Percentiles rank a stretch among this genome's conserved stretches.
phyloP scores from a whole-genome alignment of 2,888 invertebrate species.

The Diloba caeruleocephala region DNA sequence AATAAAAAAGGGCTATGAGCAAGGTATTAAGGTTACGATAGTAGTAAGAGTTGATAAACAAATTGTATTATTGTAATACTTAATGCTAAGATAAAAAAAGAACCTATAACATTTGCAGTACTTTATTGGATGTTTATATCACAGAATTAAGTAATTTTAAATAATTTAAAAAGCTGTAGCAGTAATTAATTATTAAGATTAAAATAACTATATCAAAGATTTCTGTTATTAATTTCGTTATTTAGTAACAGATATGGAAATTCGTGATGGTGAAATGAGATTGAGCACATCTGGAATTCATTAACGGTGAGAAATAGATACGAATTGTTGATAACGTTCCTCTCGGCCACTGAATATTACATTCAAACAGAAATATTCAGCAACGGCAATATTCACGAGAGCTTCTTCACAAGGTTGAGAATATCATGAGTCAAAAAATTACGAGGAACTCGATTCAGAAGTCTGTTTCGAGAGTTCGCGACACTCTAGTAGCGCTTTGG shows the following conservation, averaged over 20 bases:
- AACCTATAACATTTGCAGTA: too few relatives aligned
- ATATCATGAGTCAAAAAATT: conserved; percentile 34
- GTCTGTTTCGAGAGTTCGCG: conserved; percentile 13
- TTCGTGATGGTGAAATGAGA: conserved; percentile 43
- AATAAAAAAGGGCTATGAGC: too few relatives aligned
- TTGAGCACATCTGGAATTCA: conserved; percentile 46
- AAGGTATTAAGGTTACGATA: too few relatives aligned
- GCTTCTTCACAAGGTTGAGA: conserved; percentile 33
- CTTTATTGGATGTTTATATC: too few relatives aligned
- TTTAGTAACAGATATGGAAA: conserved; percentile 37
- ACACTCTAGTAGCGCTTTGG: conserved; percentile 5
- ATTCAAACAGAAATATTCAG: conserved; percentile 47
- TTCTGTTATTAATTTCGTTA: conserved; percentile 26
- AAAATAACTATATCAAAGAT: conserved; percentile 9
- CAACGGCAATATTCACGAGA: conserved; percentile 39
- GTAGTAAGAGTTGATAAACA: too few relatives aligned
- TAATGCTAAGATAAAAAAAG: too few relatives aligned
- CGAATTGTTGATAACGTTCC: conserved; percentile 47
- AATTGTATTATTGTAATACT: too few relatives aligned
- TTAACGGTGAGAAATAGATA: conserved; percentile 31
- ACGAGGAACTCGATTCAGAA: conserved; percentile 5
- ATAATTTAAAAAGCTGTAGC: conserved; percentile 7
- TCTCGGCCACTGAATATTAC: conserved; percentile 42
- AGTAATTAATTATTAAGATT: too few relatives aligned
- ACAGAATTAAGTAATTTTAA: conserved; percentile 1